Evolutionary conservation across 1,140 invertebrate genomes (phyloP), one percentile per base, ranked within the genome.

Genomic region (Aphaenogaster rudis): DNA sequence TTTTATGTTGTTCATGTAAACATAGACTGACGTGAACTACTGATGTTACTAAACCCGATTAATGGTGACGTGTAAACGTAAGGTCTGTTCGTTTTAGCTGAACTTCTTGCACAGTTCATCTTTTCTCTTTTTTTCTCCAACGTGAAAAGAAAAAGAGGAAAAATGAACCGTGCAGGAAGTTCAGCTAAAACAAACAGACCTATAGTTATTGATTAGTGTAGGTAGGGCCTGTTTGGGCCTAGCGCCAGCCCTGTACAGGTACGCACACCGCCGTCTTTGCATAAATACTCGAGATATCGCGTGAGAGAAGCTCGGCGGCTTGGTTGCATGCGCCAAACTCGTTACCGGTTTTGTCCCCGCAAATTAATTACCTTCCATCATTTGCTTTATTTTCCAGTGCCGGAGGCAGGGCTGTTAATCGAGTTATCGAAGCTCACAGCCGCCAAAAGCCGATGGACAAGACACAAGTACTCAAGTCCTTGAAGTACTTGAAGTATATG

Each of bases 331-430:
- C 90, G 54, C 85, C 80, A 36, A 90, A 93, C 92, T 93, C 93
- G 92, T 94, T 94, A 94, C 92, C 91, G 92, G 88, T 92, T 93
- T 94, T 93, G 92, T 93, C 93, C 91, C 88, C 87, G 90, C 92
- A 92, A 94, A 94, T 94, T 93, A 94, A 94, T 94, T 94, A 94
- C 86, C 72, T 71, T 71, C 80, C 85, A 59, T 74, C 69, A 82
- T 89, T 88, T 89, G 87, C 86, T 90, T 91, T 86, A 86, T 88
- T 91, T 90, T 89, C 84, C 52, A 84, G 33, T 11, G 69, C 39
- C 11, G 15, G 6, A 54, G 52, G 45, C 42, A 67, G 28, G 50
- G 57, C 36, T 33, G 59, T 52, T 74, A 50, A 77, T 77, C 48
- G n/a, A 77, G 36, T 54, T 78, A 63, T 64, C n/a, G 9, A 15